Base-by-base conservation (phyloP, 2,888 invertebrate species). In the Drosophila gaucha region DNA sequence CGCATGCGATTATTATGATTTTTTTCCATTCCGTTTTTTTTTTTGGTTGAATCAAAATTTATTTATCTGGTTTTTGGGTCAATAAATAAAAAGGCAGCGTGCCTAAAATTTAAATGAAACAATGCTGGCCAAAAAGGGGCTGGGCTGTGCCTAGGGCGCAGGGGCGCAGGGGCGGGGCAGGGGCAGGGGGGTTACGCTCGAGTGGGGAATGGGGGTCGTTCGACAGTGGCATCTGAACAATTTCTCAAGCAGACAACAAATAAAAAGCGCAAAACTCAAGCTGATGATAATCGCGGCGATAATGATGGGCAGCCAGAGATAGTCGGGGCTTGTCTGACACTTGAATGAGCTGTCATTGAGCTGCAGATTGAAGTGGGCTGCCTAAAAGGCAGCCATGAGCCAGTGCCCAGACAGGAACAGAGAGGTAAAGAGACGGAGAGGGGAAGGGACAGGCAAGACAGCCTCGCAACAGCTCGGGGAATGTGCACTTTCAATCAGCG, bases 1-100 rank as follows among this genome's bases (percentile, higher is more conserved):
- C 80, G 80, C 80, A 74, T 74, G 80, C 82, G 82, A 85, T 82
- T 83, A 87, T 85, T 83, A 73, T 86, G 76, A 80, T 75, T 62
- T 57, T n/a, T 43, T 38, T 51, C n/a, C 30, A 12, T 44, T 49
- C 16, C 1, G 35, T 35, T 49, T 49, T 47, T 71, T 47, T 67
- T 57, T 57, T 68, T 58, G 57, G 62, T 55, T 56, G 59, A 62
- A 79, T 72, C 58, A 69, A 68, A 74, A 80, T 78, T 75, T 85
- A 78, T 87, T 83, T 82, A 79, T 87, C 80, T 84, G 84, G 46
- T 85, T 82, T 83, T 78, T 83, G 76, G 82, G 87, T 83, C 82
- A 83, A 83, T 83, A 83, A 83, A 82, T 82, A 55, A 82, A 67
- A 67, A 60, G 71, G 67, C 84, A 72, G 78, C 85, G 85, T 83